Base-by-base conservation (phyloP, 2,888 invertebrate species). In the Operophtera brumata region DNA sequence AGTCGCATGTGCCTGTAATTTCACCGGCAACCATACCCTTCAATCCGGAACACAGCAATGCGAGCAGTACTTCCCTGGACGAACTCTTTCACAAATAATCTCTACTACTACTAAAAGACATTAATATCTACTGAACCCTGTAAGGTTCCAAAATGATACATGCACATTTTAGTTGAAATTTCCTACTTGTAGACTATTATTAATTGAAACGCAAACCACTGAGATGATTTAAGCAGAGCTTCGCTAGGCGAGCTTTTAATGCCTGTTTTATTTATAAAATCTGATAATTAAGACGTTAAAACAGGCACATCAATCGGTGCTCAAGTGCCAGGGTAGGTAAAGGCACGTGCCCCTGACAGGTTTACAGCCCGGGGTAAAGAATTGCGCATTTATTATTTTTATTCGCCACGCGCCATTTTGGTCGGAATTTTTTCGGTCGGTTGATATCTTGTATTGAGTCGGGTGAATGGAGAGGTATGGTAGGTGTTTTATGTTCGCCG, bases 341-440 rank as follows among this genome's bases (percentile, higher is more conserved):
- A 82, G 83, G 74, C 83, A 67, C 80, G 77, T 87, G 87, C 67
- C 66, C 64, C 75, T 77, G 88, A 87, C 88, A 86, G 80, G 80
- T 88, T 88, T 84, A 88, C 86, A 86, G 73, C 86, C 78, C 76
- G 72, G 75, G 71, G 54, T 87, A 88, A 89, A 86, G 82, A 83
- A 89, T 87, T 75, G 86, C 80, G 76, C 86, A 84, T 89, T 88
- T 86, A 84, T 87, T 88, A 86, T 88, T 81, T 88, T 88, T 88
- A 88, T 88, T 80, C 76, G 77, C 79, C 70, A 72, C 76, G 75
- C 76, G 57, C 78, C 77, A 79, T 81, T 84, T 81, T 81, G 66
- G 66, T 65, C 61, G 55, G 59, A 47, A 65, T 64, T 77, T 82
- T 80, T 77, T 75, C 77, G 81, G 67, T 75, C 66, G 66, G 67